Percentiles rank a stretch among this genome's conserved stretches.
Conservation (phyloP, 1,140 invertebrate species). For the Gyrodactylus bullatarudis region DNA sequence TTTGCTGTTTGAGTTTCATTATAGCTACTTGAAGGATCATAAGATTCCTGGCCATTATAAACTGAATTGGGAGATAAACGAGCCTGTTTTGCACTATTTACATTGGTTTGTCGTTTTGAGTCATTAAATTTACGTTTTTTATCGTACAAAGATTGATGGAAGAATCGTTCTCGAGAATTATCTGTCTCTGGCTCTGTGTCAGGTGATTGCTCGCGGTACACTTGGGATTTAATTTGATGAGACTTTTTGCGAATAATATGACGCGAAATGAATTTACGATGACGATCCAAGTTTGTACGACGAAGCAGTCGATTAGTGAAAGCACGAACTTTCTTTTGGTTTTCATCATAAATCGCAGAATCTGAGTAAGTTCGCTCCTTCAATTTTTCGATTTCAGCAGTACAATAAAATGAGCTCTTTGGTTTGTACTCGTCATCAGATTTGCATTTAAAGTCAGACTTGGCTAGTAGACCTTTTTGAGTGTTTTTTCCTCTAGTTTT, state of each 20-base stretch:
- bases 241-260: background rate
- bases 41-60: background rate
- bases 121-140: background rate
- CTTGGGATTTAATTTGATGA: background rate
- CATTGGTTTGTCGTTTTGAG: background rate
- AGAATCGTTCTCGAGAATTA: background rate
- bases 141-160: background rate
- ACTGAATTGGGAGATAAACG: background rate
- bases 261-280: background rate
- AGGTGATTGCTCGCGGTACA: background rate
- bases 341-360: background rate
- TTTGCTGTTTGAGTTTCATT: background rate
- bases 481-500: background rate
- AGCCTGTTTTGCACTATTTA: background rate
- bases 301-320: background rate
- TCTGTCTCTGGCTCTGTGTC: background rate
- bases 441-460: background rate
- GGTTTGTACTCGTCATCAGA: background rate
- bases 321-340: background rate
- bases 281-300: background rate
- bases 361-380: background rate
- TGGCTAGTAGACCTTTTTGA: background rate
- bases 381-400: background rate
- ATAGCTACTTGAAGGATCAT: background rate
- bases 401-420: background rate